A percentile compares a stretch with the other conserved stretches of the same genome.
phyloP scores from a whole-genome alignment of 2,797 vertebrate genomes.

The Huso huso region DNA sequence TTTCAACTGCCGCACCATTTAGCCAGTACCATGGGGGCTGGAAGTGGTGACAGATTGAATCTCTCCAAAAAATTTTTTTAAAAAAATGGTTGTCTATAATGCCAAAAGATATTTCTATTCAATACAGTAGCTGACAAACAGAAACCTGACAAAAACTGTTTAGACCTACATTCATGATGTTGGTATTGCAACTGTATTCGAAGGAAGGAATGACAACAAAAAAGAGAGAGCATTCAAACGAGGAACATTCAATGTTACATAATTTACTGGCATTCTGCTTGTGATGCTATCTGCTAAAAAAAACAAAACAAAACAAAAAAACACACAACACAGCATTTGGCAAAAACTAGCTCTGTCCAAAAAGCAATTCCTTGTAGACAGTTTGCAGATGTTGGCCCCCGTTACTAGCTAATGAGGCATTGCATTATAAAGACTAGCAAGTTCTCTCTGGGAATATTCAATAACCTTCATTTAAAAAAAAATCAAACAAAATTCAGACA shows the following conservation, averaged over 20 bases:
- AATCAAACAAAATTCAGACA: background rate
- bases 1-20: too few species aligned
- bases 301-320: background rate
- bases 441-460: background rate
- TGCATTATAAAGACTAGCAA: slow-evolving; percentile 5
- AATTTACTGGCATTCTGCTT: slow-evolving; percentile 2
- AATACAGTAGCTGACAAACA: background rate
- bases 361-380: slow-evolving; percentile 36
- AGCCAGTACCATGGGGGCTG: too few species aligned
- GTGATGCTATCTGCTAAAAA: background rate
- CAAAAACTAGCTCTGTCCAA: slow-evolving; percentile 29
- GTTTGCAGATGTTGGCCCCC: slow-evolving; percentile 38
- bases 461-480: background rate
- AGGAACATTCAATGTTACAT: slow-evolving; percentile 9
- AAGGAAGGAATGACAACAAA: slow-evolving; percentile 5
- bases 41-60: too few species aligned
- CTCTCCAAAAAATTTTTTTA: too few species aligned
- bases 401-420: slow-evolving; percentile 19
- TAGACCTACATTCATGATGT: background rate
- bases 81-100: too few species aligned
- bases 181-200: slow-evolving; percentile 4
- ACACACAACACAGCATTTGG: too few species aligned
- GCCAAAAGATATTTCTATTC: background rate
- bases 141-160: background rate
- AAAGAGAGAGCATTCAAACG: slow-evolving; percentile 7